A percentile compares a stretch with the other conserved stretches of the same genome.
Conservation (phyloP, 2,888 invertebrate species). For the Amiota communis region DNA sequence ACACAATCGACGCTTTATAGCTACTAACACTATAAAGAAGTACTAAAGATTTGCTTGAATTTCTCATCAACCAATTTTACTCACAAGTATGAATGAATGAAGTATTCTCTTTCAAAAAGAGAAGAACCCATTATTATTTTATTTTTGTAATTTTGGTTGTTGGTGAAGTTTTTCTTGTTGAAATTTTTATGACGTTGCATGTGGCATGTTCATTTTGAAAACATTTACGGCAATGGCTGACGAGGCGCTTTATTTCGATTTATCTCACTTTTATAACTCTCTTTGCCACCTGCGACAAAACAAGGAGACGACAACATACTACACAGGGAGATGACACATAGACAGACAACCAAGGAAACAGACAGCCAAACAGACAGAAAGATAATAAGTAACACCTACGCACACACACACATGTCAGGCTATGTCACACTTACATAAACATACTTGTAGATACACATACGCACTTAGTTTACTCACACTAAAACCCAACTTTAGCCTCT, state of each 20-base stretch:
- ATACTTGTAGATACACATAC: no score
- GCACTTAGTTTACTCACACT: neutral
- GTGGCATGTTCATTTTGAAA: constrained; percentile 23
- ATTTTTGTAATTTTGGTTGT: neutral
- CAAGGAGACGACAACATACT: neutral
- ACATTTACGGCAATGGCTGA: constrained; percentile 4
- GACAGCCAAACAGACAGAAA: neutral
- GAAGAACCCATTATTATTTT: neutral
- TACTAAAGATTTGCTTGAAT: neutral
- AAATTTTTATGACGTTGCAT: constrained; percentile 26
- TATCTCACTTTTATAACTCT: constrained; percentile 29
- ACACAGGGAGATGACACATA: neutral
- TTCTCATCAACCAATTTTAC: neutral
- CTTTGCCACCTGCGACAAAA: constrained; percentile 22
- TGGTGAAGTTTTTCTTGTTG: neutral
- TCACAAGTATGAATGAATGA: neutral
- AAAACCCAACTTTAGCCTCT: neutral
- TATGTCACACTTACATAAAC: neutral
- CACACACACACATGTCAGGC: neutral
- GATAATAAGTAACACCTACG: neutral
- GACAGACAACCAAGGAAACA: neutral
- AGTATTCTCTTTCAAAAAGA: no score
- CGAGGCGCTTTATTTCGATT: constrained; percentile 22
- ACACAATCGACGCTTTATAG: neutral
- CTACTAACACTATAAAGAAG: neutral